Evolutionary conservation across 2,113 vertebrate genomes (phyloP).

Genomic region (Eclectus roratus): DNA sequence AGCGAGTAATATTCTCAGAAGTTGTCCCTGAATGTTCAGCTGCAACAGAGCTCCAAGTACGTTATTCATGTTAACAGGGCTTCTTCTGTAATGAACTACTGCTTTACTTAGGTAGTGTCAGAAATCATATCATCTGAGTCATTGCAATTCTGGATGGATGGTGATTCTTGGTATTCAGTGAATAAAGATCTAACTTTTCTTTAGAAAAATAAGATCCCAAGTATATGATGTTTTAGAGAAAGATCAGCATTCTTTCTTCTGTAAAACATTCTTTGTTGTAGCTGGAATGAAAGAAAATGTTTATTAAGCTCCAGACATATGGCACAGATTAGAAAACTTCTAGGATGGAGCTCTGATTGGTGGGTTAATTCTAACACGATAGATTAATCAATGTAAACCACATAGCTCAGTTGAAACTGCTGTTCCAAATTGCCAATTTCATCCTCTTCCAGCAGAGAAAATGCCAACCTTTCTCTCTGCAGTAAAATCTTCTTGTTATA

Average conservation of each 20-base stretch:
- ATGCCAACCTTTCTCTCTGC: conserved; percentile 57
- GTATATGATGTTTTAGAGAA: background rate
- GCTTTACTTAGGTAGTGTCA: background rate
- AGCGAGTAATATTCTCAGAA: background rate
- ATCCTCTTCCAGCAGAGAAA: conserved; percentile 78
- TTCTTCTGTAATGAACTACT: background rate
- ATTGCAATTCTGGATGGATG: background rate
- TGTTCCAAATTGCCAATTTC: conserved; percentile 73
- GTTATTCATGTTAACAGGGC: background rate
- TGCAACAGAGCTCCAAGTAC: background rate
- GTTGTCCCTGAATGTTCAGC: background rate
- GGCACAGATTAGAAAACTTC: conserved; percentile 49
- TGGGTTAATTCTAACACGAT: conserved; percentile 65
- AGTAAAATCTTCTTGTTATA: conserved; percentile 75
- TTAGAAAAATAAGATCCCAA: background rate
- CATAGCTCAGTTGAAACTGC: conserved; percentile 66
- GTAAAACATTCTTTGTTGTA: background rate
- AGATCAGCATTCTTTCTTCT: background rate
- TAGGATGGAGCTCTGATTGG: conserved; percentile 25
- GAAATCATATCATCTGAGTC: background rate
- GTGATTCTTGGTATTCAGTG: background rate
- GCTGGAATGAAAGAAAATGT: conserved; percentile 47
- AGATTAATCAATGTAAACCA: conserved; percentile 76
- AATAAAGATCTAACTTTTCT: background rate
- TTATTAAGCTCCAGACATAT: conserved; percentile 62